Evolutionary conservation across 2,888 invertebrate species (phyloP).

Genomic region (Graphium colonna): DNA sequence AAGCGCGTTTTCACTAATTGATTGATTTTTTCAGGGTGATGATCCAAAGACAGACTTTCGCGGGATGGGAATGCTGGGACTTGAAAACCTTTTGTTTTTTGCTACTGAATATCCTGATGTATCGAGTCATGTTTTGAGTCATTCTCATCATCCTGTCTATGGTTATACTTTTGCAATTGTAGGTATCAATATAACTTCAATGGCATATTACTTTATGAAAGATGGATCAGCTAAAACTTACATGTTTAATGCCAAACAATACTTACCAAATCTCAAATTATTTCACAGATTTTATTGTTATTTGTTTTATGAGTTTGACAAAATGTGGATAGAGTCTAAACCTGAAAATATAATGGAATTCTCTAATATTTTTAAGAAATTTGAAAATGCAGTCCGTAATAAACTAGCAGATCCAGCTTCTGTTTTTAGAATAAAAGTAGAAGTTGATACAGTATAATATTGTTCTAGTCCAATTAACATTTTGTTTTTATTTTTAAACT

Average conservation of each 20-base stretch:
- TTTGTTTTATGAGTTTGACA: slow-evolving; percentile 95
- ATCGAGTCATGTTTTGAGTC: slow-evolving; percentile 90
- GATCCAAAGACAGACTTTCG: slow-evolving; percentile 99
- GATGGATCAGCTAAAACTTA: slow-evolving; percentile 93
- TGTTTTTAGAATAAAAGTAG: slow-evolving; percentile 89
- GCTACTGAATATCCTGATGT: slow-evolving; percentile 89
- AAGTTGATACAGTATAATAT: slow-evolving; percentile 82
- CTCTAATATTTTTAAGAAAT: slow-evolving; percentile 90
- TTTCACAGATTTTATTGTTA: slow-evolving; percentile 97
- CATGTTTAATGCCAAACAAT: slow-evolving; percentile 90
- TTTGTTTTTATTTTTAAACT: slow-evolving; percentile 4
- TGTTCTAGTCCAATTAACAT: slow-evolving; percentile 18
- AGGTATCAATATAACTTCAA: slow-evolving; percentile 96
- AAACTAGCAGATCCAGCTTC: slow-evolving; percentile 84
- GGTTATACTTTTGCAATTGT: slow-evolving; percentile 95
- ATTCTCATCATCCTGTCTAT: slow-evolving; percentile 92
- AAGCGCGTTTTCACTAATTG: too few species aligned
- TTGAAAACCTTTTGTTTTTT: slow-evolving; percentile 95
- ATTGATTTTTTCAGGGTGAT: slow-evolving; percentile 89
- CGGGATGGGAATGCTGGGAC: slow-evolving; percentile 97
- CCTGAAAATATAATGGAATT: slow-evolving; percentile 98
- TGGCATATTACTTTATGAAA: slow-evolving; percentile 90
- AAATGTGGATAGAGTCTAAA: slow-evolving; percentile 95
- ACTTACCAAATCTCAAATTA: slow-evolving; percentile 83
- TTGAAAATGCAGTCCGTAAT: slow-evolving; percentile 86